A percentile compares a stretch with the other conserved stretches of the same genome.
Evolutionary conservation across 1,140 invertebrate genomes (phyloP).

Genomic region (Heliothis virescens): DNA sequence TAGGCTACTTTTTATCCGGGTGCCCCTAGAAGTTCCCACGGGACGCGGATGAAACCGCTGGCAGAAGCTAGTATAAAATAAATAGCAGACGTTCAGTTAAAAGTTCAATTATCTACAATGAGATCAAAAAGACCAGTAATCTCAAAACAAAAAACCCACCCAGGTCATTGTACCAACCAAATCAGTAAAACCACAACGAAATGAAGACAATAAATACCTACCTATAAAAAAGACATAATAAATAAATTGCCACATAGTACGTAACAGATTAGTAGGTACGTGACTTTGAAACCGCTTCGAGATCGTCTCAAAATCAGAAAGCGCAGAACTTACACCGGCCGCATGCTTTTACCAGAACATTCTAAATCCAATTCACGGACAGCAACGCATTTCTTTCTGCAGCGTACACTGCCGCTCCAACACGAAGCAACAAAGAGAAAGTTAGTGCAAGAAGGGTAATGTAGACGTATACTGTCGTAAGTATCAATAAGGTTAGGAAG

Average conservation of each 20-base stretch:
- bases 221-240: conserved; percentile 68
- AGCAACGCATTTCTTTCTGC: conserved; percentile 18
- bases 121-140: not conserved
- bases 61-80: too few species aligned
- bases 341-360: conserved; percentile 41
- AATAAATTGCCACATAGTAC: conserved; percentile 79
- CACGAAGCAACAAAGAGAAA: conserved; percentile 36
- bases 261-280: conserved; percentile 82
- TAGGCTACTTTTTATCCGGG: too few species aligned
- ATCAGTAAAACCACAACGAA: conserved; percentile 27
- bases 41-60: too few species aligned
- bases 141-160: not conserved
- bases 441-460: conserved; percentile 58
- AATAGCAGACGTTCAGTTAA: too few species aligned
- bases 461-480: conserved; percentile 51
- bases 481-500: conserved; percentile 76
- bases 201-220: conserved; percentile 54
- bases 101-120: not conserved
- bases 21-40: too few species aligned
- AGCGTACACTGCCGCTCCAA: conserved; percentile 46
- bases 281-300: conserved; percentile 77
- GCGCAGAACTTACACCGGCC: conserved; percentile 78
- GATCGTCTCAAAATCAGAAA: conserved; percentile 84
- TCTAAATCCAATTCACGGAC: conserved; percentile 38
- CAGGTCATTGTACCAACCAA: conserved; percentile 30